Evolutionary conservation across 1,140 invertebrate genomes (phyloP), one percentile per base, ranked within the genome.

Genomic region (Lordiphosa clarofinis): DNA sequence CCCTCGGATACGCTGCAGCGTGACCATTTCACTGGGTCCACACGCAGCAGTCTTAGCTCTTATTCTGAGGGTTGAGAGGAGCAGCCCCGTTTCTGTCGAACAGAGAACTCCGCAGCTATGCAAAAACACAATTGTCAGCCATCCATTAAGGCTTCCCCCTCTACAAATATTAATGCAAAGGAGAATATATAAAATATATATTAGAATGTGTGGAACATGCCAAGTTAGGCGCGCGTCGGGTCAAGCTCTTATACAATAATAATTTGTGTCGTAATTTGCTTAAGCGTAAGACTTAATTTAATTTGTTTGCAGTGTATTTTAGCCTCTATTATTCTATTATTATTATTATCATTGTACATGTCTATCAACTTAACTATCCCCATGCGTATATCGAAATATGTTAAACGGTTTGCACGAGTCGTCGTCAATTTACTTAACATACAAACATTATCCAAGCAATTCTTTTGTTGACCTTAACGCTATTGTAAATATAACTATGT

Each of bases 31-130:
- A 81, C 90, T 13, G 92, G 92, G 52, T 94, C 93, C 9, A 94
- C 93, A 19, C 91, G 93, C 61, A 94, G 93, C 88, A 94, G 93
- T 66, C 86, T 94, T 13, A 94, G 93, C 44, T 94, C 93, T 21
- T 89, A 89, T 71, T 89, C 88, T 38, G 88, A 89, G 59, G 79
- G 87, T 28, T 82, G 78, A 72, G 33, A 19, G 19, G 19, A 19
- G 19, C 3, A 19, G 19, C 19, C 19, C 19, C 1, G 7, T 13
- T 7, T 9, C 0, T 13, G 24, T 19, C 19, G 19, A 19, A 19
- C 19, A 19, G 19, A 28, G 24, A 28, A 28, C 24, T 39, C 15
- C 53, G 52, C 66, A 62, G 57, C 62, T 62, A 58, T 78, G 56
- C 58, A 62, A 62, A 62, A 39, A 69, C 47, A 68, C 33, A 73